Percentiles rank a stretch among this genome's conserved stretches.
Evolutionary conservation across 1,140 invertebrate species (phyloP).

Genomic region (Coenobita brevimanus): DNA sequence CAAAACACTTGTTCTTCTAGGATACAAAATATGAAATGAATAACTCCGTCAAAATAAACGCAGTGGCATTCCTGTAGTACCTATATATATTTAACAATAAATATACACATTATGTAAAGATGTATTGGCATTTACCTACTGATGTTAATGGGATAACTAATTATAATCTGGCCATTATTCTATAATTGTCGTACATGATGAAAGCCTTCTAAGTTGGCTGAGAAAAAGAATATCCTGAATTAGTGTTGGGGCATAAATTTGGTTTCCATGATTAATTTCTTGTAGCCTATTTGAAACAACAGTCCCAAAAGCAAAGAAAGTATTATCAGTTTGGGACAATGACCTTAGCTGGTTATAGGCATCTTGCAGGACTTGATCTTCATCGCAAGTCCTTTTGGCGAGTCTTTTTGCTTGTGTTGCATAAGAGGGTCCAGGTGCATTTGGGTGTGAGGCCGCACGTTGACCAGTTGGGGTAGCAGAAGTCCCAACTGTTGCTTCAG

Average conservation of each 20-base stretch:
- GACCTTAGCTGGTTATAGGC: too few relatives aligned
- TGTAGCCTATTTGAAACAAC: constrained; percentile 8
- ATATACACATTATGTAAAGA: constrained; percentile 8
- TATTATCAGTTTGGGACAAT: constrained; percentile 11
- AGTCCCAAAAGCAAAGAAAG: constrained; percentile 12
- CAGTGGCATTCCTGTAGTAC: too few relatives aligned
- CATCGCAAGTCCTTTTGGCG: neutral
- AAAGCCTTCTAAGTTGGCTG: constrained; percentile 21
- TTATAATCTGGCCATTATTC: too few relatives aligned
- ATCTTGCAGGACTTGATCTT: constrained; percentile 12
- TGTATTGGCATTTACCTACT: neutral
- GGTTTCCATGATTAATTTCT: constrained; percentile 12
- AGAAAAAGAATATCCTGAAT: constrained; percentile 2
- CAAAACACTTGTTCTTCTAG: too few relatives aligned
- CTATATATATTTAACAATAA: too few relatives aligned
- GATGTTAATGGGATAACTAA: too few relatives aligned
- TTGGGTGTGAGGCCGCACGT: constrained; percentile 8
- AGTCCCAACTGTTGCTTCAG: neutral
- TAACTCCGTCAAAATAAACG: too few relatives aligned
- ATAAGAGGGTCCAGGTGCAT: constrained; percentile 17
- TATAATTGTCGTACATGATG: constrained; percentile 17
- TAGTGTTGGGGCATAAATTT: too few relatives aligned
- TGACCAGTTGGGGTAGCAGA: constrained; percentile 27
- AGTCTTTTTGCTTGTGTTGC: constrained; percentile 7
- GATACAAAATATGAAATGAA: too few relatives aligned